These are phyloP conservation scores for Littorina saxatilis DNA, from an alignment of 1,140 invertebrate genomes.

Conservation along the genomic window DNA sequence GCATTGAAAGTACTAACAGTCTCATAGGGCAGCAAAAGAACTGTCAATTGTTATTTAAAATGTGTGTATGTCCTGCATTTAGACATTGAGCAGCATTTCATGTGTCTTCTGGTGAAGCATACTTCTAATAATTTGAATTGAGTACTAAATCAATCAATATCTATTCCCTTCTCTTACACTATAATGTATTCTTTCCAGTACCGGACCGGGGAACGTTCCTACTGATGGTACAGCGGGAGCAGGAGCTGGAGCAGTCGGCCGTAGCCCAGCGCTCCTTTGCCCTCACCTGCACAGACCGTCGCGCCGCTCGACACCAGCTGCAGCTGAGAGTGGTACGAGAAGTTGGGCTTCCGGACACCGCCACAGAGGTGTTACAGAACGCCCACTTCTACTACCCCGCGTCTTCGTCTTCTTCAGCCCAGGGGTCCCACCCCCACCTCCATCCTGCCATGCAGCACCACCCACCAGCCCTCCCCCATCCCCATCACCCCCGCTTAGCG, in stretches of 20 bases:
- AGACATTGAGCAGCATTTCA: too few species aligned
- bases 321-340: slow-evolving; percentile 93
- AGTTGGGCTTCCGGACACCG: slow-evolving; percentile 94
- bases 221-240: slow-evolving; percentile 91
- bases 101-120: too few species aligned
- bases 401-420: slow-evolving; percentile 30
- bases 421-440: slow-evolving; percentile 29
- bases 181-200: slow-evolving; percentile 77
- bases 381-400: slow-evolving; percentile 64
- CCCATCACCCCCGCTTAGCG: slow-evolving; percentile 3
- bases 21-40: too few species aligned
- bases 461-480: not conserved
- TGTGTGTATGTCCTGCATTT: too few species aligned
- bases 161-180: too few species aligned
- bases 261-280: slow-evolving; percentile 86
- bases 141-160: too few species aligned
- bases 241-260: slow-evolving; percentile 88
- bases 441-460: slow-evolving; percentile 32
- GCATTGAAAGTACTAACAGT: too few species aligned
- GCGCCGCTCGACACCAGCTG: slow-evolving; percentile 87
- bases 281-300: slow-evolving; percentile 85
- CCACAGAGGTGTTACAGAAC: slow-evolving; percentile 88
- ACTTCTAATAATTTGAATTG: too few species aligned
- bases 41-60: too few species aligned
- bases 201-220: slow-evolving; percentile 83